Base-by-base conservation (phyloP, 2,797 vertebrate species). In the Anomalospiza imberbis region DNA sequence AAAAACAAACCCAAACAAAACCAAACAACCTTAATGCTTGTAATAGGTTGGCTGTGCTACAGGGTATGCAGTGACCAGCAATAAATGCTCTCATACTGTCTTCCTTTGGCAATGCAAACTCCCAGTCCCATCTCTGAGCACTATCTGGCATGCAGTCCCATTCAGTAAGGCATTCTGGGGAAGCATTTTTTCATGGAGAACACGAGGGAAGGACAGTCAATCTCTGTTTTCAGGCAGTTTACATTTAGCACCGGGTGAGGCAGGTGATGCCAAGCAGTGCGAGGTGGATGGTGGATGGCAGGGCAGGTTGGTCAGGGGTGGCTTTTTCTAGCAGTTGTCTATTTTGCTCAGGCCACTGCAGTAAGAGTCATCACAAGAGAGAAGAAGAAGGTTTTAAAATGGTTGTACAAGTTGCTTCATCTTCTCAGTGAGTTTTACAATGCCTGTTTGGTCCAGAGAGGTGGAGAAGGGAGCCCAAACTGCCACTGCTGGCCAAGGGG, bases 401-500 rank as follows among this genome's bases (percentile, higher is more conserved):
- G 8, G 3, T 53, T 14, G 3, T 40, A 26, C 10, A 47, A 63
- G 16, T 38, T 57, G 32, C 75, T 89, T 78, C 3, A 2, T 51
- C 44, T 60, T 63, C 61, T 50, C 60, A 0, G 2, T 0, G 7
- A 50, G 22, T 72, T 89, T 84, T 79, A 24, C 17, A 31, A 20
- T 2, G 9, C 4, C 10, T 20, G 2, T 58, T 85, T 82, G 19
- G 18, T 53, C 65, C 50, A 20, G 48, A 63, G 40, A 45, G 48
- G 20, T 2, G 1, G 17, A 58, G 42, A n/a, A 55, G 28, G 60
- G 70, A 68, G 19, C 34, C 25, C 19, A 26, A 15, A 18, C 5
- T 2, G 2, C 21, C 36, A 13, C 24, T 1, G 2, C 44, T 87
- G 55, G 32, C 26, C 12, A 2, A 3, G 1, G 42, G 20, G 58